phyloP scores from a whole-genome alignment of 1,140 invertebrate species.

The Agrypnia vestita region DNA sequence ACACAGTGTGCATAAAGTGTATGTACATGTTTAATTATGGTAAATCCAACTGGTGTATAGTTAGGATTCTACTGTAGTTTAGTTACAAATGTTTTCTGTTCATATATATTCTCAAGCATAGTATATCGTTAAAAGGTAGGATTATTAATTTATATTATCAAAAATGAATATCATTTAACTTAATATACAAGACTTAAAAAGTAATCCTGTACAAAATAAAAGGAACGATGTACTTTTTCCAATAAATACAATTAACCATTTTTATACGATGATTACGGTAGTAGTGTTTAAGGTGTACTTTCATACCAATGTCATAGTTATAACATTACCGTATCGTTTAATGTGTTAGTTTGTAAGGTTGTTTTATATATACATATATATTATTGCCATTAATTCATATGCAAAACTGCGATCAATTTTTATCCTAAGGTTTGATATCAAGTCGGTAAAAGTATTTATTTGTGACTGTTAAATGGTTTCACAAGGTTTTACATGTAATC shows the following conservation, averaged over 20 bases:
- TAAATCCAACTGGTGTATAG: conserved; percentile 7
- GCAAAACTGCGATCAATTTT: conserved; percentile 11
- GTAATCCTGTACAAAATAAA: conserved; percentile 51
- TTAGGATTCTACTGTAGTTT: conserved; percentile 19
- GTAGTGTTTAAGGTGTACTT: conserved; percentile 41
- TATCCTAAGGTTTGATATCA: conserved; percentile 6
- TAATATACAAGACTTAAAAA: conserved; percentile 46
- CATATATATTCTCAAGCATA: conserved; percentile 18
- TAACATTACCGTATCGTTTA: conserved; percentile 44
- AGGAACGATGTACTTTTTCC: conserved; percentile 46
- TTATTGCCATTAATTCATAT: conserved; percentile 48
- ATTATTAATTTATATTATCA: conserved; percentile 36
- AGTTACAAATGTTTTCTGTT: conserved; percentile 11
- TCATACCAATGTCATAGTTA: conserved; percentile 45
- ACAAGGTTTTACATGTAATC: no score
- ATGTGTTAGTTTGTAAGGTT: conserved; percentile 38
- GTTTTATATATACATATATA: conserved; percentile 25
- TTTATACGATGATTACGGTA: conserved; percentile 48
- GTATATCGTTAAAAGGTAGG: conserved; percentile 18
- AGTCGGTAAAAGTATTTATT: conserved; percentile 5
- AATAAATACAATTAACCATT: conserved; percentile 52
- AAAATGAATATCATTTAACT: conserved; percentile 43
- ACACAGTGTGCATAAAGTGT: conserved; percentile 2
- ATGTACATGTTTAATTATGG: not conserved
- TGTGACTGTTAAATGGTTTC: no score